Evolutionary conservation across 2,113 vertebrate species (phyloP).

Genomic region (Sinocyclocheilus rhinocerous): DNA sequence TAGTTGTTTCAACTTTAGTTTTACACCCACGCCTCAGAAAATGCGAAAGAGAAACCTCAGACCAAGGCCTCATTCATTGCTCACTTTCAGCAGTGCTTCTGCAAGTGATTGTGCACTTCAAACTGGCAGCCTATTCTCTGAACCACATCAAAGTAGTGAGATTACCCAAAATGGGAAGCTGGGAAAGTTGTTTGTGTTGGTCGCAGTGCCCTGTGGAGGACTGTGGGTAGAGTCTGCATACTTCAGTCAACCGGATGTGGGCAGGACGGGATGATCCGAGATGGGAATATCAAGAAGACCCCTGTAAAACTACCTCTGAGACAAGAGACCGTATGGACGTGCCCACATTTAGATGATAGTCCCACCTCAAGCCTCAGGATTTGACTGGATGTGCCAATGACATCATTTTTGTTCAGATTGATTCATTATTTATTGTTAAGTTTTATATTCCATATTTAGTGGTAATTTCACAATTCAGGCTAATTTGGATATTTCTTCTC

Average conservation of each 20-base stretch:
- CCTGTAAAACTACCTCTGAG: neutral
- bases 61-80: slow-evolving; percentile 34
- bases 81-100: slow-evolving; percentile 28
- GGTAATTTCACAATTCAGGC: too few species aligned
- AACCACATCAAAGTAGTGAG: slow-evolving; percentile 60
- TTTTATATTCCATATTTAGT: too few species aligned
- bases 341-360: too few species aligned
- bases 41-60: slow-evolving; percentile 23
- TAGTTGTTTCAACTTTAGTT: slow-evolving; percentile 18
- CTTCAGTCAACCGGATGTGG: slow-evolving; percentile 72
- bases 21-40: neutral
- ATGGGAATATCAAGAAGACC: slow-evolving; percentile 67
- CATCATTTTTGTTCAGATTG: too few species aligned
- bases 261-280: slow-evolving; percentile 70
- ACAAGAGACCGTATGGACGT: neutral
- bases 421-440: too few species aligned
- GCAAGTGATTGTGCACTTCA: neutral
- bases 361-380: neutral
- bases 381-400: neutral
- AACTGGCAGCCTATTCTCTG: slow-evolving; percentile 21
- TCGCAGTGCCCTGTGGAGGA: slow-evolving; percentile 46
- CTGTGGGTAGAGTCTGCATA: slow-evolving; percentile 56
- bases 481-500: too few species aligned
- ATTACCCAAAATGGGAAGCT: slow-evolving; percentile 46
- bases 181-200: slow-evolving; percentile 61